Evolutionary conservation across 1,140 invertebrate genomes (phyloP).

Genomic region (Drosophila quadrilineata): DNA sequence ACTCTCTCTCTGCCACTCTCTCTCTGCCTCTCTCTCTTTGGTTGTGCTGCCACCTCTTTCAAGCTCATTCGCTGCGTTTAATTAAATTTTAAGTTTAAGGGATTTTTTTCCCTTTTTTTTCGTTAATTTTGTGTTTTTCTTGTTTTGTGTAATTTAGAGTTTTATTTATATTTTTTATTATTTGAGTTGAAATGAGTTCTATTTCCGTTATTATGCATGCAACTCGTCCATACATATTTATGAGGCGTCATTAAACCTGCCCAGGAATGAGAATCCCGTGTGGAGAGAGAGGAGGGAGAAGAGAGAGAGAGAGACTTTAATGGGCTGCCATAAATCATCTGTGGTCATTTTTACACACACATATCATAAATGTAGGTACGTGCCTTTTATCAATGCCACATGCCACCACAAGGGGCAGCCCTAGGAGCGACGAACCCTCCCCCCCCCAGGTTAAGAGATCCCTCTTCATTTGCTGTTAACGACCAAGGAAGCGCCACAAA

Average conservation of each 20-base stretch:
- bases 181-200: slow-evolving; percentile 24
- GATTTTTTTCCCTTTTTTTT: slow-evolving; percentile 37
- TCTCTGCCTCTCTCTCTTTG: not conserved
- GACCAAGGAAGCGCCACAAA: too few relatives aligned
- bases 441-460: too few relatives aligned
- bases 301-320: slow-evolving; percentile 15
- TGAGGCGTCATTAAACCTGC: slow-evolving; percentile 36
- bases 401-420: too few relatives aligned
- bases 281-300: too few relatives aligned
- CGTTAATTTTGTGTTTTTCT: too few relatives aligned
- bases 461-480: slow-evolving; percentile 11
- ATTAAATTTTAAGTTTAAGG: slow-evolving; percentile 24
- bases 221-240: slow-evolving; percentile 22
- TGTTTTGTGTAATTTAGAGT: too few relatives aligned
- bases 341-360: slow-evolving; percentile 22
- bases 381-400: slow-evolving; percentile 11
- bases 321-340: slow-evolving; percentile 32
- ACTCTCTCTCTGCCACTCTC: not conserved
- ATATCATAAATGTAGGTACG: slow-evolving; percentile 26
- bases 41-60: too few relatives aligned
- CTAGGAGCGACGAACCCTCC: too few relatives aligned
- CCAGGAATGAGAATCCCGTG: too few relatives aligned
- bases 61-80: slow-evolving; percentile 1
- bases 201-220: slow-evolving; percentile 27
- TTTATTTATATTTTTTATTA: not conserved